Evolutionary conservation across 1,140 invertebrate genomes (phyloP).

Genomic region (Phortica variegata): DNA sequence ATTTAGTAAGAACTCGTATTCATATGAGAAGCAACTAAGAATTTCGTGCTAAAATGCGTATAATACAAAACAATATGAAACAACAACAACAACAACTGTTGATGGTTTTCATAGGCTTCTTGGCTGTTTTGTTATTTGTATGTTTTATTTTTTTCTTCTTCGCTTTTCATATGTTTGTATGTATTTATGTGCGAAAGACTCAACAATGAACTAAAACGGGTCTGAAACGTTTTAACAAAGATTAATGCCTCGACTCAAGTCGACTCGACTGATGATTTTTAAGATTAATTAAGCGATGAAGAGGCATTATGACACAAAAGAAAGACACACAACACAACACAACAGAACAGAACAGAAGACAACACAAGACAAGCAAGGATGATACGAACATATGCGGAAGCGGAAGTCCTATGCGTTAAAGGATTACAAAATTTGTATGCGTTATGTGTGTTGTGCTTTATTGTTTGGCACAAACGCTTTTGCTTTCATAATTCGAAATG

Average conservation of each 20-base stretch:
- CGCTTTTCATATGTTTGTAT: too few relatives aligned
- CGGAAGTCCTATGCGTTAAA: conserved; percentile 39
- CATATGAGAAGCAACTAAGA: too few relatives aligned
- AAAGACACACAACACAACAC: conserved; percentile 7
- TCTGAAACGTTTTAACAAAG: conserved; percentile 55
- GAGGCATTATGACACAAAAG: conserved; percentile 42
- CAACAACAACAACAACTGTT: too few relatives aligned
- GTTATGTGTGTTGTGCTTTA: background rate
- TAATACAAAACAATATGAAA: too few relatives aligned
- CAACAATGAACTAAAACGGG: conserved; percentile 54
- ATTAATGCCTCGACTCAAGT: conserved; percentile 54
- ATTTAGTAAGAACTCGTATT: too few relatives aligned
- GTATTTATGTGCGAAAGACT: conserved; percentile 44
- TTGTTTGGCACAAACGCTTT: conserved; percentile 4
- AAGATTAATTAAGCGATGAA: conserved; percentile 57
- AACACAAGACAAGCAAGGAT: background rate
- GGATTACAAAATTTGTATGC: conserved; percentile 52
- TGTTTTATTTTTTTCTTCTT: too few relatives aligned
- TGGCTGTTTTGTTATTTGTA: too few relatives aligned
- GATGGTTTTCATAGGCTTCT: too few relatives aligned
- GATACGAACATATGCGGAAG: conserved; percentile 39
- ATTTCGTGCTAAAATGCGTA: too few relatives aligned
- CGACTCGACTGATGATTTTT: conserved; percentile 56
- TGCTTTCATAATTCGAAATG: background rate
- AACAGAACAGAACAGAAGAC: background rate